Evolutionary conservation across 92 coral and sea anemone species (phyloP), one percentile per base, ranked within the genome.

Genomic region (Porites lobata): DNA sequence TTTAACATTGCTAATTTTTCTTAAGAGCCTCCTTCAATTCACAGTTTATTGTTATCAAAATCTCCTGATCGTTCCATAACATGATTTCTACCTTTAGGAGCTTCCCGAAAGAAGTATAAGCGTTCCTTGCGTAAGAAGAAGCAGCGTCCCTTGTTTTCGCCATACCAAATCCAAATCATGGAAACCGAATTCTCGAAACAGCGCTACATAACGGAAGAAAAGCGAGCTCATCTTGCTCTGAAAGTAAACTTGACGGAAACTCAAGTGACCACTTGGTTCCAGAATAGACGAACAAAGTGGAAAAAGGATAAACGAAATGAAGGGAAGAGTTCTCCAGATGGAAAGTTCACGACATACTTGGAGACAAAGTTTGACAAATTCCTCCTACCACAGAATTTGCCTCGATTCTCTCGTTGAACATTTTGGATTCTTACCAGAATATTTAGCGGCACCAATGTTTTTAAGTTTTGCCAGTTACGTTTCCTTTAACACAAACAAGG

Each of bases 211-310:
- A 90, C 92, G 1, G 92, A 90, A 64, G 89, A 83, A 2, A 90
- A 79, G 67, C 80, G 92, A 78, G 86, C 90, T 11, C 89, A 85
- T 89, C 72, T 90, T 63, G 87, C 92, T 53, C 69, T 78, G 56
- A 89, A 90, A 19, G 73, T 90, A 15, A 85, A 90, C n/a, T 64
- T 89, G 29, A 89, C 92, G 52, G 92, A 89, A 84, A 84, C 92
- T 18, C 92, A 89, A 84, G 92, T 89, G 4, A 89, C 84, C 77
- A 89, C 92, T 3, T 89, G 92, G 92, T 89, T 89, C 79, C 92
- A 89, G 77, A 89, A 83, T 67, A 69, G 92, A 62, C 80, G 92
- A 58, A 89, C 92, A 47, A 89, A 89, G 81, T 89, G 92, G 92
- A 86, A 87, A 63, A 83, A 89, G 81, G 92, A 89, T 72, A 83